A percentile compares a stretch with the other conserved stretches of the same genome.
These are phyloP conservation scores for Allolobophora icterica DNA, from an alignment of 2,888 invertebrate genomes.

Conservation along the genomic window DNA sequence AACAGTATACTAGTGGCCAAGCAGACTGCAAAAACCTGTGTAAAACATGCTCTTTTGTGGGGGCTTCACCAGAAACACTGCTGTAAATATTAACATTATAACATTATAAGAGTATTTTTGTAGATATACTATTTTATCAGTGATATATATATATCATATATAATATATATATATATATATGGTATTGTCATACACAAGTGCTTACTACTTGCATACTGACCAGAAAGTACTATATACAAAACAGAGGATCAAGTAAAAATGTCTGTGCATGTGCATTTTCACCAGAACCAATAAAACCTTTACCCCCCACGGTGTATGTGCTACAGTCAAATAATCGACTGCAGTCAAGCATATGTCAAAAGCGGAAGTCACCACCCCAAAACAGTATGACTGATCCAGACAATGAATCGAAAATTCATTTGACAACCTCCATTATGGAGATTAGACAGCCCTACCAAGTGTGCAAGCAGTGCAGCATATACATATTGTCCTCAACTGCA, in stretches of 20 bases:
- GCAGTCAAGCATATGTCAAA: not conserved
- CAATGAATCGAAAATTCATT: not conserved
- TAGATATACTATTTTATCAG: too few species aligned
- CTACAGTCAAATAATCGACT: not conserved
- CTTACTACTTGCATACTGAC: too few species aligned
- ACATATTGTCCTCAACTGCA: too few species aligned
- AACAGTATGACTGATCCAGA: not conserved
- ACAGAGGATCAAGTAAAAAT: not conserved
- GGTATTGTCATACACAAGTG: too few species aligned
- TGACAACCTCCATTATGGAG: constrained; percentile 4
- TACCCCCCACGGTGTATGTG: too few species aligned
- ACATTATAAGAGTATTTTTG: not conserved
- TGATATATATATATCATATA: too few species aligned
- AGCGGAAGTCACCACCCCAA: not conserved
- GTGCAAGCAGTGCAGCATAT: not conserved
- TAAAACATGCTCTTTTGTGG: not conserved
- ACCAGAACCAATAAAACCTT: not conserved
- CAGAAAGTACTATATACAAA: too few species aligned
- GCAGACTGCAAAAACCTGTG: not conserved
- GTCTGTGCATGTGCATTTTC: not conserved
- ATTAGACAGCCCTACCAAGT: not conserved
- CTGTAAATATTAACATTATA: not conserved
- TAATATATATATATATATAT: too few species aligned
- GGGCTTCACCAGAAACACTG: not conserved
- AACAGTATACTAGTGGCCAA: not conserved